Evolutionary conservation across 1,140 invertebrate species (phyloP), one percentile per base, ranked within the genome.

Genomic region (Octopus sinensis): DNA sequence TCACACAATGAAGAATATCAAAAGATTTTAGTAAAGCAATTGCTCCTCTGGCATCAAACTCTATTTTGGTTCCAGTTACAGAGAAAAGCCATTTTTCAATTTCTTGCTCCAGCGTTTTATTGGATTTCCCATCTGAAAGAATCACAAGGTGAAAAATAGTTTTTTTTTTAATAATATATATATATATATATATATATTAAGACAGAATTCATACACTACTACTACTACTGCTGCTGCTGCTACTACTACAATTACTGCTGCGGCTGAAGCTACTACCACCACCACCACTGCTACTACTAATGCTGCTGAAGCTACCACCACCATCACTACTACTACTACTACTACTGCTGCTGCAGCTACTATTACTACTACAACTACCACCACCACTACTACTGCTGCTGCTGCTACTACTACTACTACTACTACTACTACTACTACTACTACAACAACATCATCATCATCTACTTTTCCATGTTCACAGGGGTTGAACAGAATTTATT

Each of bases 41-140:
- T 10, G 88, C 87, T 79, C 89, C 90, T 4, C 81, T 75, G 5
- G 86, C 84, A 54, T 89, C 87, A 77, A 90, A 87, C 53, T 88
- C 83, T 10, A 89, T 53, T 52, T 81, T 30, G 2, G 82, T 84
- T 4, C 86, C 86, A 5, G 88, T 87, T 53, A 86, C 86, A n/a
- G 80, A 71, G 6, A 82, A 6, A 3, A 90, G 78, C 87, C 87
- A 90, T 30, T 88, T 81, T 56, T 88, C 87, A n/a, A 88, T 84
- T 54, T 82, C 80, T 43, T 84, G 82, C 56, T 90, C 86, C n/a
- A 90, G 75, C 12, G 85, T 80, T 6, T 82, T 56, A 6, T 80
- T 81, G 52, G 88, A 84, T 9, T 88, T 54, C 23, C 87, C 88
- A 80, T 88, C 89, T 90, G 82, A 51, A 84, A 85, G 75, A 80